Conservation (phyloP, 2,888 invertebrate genomes). For the Drosophila neoperkinsi region DNA sequence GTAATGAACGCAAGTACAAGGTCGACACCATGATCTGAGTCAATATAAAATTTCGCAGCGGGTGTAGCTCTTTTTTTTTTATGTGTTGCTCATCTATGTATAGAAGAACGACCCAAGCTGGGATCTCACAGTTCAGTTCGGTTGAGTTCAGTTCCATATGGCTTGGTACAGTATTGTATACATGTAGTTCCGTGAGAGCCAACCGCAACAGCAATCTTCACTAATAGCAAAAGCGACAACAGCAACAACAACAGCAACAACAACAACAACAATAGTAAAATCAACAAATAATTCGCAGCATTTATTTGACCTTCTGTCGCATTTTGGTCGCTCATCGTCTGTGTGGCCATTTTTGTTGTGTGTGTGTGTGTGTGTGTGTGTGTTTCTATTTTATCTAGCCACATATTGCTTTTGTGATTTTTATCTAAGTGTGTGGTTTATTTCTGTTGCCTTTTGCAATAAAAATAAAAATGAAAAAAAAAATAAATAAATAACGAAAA, state of each 20-base stretch:
- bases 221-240: constrained; percentile 20
- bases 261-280: constrained; percentile 39
- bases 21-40: constrained; percentile 49
- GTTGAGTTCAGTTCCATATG: neutral
- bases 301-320: constrained; percentile 75
- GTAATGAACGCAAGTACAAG: constrained; percentile 52
- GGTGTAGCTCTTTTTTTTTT: constrained; percentile 55
- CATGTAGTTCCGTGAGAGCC: constrained; percentile 68
- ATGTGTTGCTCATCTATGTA: constrained; percentile 39
- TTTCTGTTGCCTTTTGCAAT: constrained; percentile 72
- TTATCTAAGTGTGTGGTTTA: constrained; percentile 81
- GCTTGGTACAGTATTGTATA: neutral
- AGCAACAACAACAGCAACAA: constrained; percentile 20
- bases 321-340: constrained; percentile 49
- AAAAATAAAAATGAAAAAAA: constrained; percentile 49
- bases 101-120: constrained; percentile 40
- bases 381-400: constrained; percentile 79
- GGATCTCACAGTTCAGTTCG: constrained; percentile 25
- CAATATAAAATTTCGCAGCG: constrained; percentile 62
- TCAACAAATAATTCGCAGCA: constrained; percentile 70
- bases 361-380: constrained; percentile 10
- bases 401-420: constrained; percentile 84
- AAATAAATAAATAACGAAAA: neutral
- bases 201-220: constrained; percentile 35
- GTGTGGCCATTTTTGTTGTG: constrained; percentile 48